A percentile compares a stretch with the other conserved stretches of the same genome.
phyloP scores from a whole-genome alignment of 2,888 invertebrate genomes.

The Phortica magna region DNA sequence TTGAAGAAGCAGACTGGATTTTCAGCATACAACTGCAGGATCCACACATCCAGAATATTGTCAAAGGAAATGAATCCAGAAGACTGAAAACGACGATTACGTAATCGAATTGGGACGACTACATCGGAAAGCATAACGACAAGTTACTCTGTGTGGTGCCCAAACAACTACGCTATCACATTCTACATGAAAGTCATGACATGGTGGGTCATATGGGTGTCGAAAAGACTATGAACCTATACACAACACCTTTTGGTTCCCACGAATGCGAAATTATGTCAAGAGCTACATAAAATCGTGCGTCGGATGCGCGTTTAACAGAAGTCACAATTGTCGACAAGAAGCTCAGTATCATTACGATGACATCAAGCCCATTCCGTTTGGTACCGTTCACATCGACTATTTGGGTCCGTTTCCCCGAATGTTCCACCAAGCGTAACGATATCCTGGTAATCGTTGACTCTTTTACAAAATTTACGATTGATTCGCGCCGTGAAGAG shows the following conservation, averaged over 20 bases:
- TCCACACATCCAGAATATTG: not conserved
- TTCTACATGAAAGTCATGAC: slow-evolving; percentile 18
- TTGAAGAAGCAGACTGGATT: slow-evolving; percentile 47
- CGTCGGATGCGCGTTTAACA: slow-evolving; percentile 29
- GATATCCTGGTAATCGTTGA: too few relatives aligned
- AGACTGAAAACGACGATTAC: slow-evolving; percentile 20
- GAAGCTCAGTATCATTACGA: slow-evolving; percentile 29
- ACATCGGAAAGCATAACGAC: slow-evolving; percentile 19
- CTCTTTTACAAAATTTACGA: too few relatives aligned
- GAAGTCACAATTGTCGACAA: not conserved
- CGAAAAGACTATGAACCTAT: not conserved
- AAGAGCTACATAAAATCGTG: slow-evolving; percentile 19
- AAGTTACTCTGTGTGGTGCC: not conserved
- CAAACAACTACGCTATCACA: not conserved
- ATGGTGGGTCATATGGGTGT: slow-evolving; percentile 11
- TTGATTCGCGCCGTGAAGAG: too few relatives aligned
- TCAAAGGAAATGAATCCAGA: not conserved
- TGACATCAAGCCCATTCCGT: slow-evolving; percentile 12
- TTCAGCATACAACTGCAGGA: slow-evolving; percentile 49
- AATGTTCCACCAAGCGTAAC: too few relatives aligned
- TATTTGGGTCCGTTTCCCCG: slow-evolving; percentile 32
- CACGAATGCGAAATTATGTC: slow-evolving; percentile 24
- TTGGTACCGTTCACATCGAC: slow-evolving; percentile 25
- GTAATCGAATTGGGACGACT: slow-evolving; percentile 33
- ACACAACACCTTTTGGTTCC: slow-evolving; percentile 29